These are phyloP conservation scores for Drosophila imparisetae DNA, from an alignment of 2,888 invertebrate species.

Conservation along the genomic window DNA sequence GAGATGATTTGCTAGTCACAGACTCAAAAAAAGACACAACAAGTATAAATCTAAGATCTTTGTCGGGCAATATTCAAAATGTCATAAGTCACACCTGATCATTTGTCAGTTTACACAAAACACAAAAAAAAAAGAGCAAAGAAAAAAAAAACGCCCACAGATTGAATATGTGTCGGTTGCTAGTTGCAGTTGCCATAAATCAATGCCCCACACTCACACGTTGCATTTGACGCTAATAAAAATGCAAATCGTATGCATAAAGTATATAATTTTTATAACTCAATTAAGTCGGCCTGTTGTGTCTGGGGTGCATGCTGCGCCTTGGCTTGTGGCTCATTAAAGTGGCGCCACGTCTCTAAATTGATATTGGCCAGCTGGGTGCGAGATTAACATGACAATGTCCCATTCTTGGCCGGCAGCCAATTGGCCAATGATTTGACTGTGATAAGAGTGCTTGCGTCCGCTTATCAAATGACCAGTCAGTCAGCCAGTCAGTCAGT, in stretches of 20 bases:
- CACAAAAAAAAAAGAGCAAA: neutral
- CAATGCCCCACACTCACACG: slow-evolving; percentile 59
- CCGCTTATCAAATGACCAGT: slow-evolving; percentile 64
- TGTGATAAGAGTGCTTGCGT: slow-evolving; percentile 56
- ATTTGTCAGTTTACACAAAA: slow-evolving; percentile 59
- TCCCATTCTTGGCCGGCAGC: slow-evolving; percentile 12
- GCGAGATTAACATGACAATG: slow-evolving; percentile 71
- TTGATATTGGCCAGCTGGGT: slow-evolving; percentile 64
- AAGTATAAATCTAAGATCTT: slow-evolving; percentile 1
- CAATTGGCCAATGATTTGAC: slow-evolving; percentile 49
- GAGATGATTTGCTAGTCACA: slow-evolving; percentile 51
- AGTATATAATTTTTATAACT: slow-evolving; percentile 78
- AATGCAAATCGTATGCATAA: slow-evolving; percentile 78
- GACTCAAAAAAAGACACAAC: neutral
- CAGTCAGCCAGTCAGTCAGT: neutral
- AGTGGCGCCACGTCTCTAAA: slow-evolving; percentile 69
- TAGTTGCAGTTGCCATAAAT: slow-evolving; percentile 53
- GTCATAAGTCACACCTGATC: slow-evolving; percentile 75
- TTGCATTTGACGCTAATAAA: slow-evolving; percentile 74
- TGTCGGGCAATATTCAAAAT: slow-evolving; percentile 33
- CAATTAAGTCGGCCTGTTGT: slow-evolving; percentile 54
- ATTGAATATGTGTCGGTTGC: slow-evolving; percentile 1
- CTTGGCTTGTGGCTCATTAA: slow-evolving; percentile 68
- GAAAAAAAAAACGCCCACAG: slow-evolving; percentile 48
- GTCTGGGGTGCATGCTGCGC: slow-evolving; percentile 55